These are phyloP conservation scores for Lobophora halterata DNA, from an alignment of 2,888 invertebrate species.

Conservation along the genomic window DNA sequence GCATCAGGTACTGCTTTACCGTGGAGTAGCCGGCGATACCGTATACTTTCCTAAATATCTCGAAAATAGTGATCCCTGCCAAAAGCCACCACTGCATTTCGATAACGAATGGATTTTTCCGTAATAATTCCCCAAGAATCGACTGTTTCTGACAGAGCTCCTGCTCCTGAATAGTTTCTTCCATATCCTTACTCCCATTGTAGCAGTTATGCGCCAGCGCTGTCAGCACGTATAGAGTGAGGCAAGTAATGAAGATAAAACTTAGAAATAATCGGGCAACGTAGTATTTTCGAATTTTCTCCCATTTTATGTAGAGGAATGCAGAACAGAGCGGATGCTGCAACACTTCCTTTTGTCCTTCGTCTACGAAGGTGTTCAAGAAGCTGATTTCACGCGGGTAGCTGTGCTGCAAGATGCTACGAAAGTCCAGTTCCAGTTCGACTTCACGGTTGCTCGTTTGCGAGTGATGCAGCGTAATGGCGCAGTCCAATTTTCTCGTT, in stretches of 20 bases:
- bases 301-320: conserved; percentile 94
- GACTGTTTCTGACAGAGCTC: conserved; percentile 90
- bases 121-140: conserved; percentile 86
- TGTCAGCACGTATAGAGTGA: conserved; percentile 91
- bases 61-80: conserved; percentile 88
- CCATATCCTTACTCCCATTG: conserved; percentile 89
- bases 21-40: conserved; percentile 91
- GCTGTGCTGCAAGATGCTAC: conserved; percentile 90
- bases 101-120: conserved; percentile 87
- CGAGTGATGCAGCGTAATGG: conserved; percentile 88
- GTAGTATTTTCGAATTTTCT: conserved; percentile 93
- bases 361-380: conserved; percentile 92
- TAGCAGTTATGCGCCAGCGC: conserved; percentile 92
- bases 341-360: conserved; percentile 92
- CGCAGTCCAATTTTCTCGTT: conserved; percentile 89
- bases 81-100: conserved; percentile 92
- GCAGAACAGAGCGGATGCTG: conserved; percentile 94
- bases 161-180: conserved; percentile 85
- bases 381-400: conserved; percentile 93
- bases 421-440: conserved; percentile 90
- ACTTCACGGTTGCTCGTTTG: conserved; percentile 90
- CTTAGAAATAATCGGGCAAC: conserved; percentile 89
- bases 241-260: conserved; percentile 88
- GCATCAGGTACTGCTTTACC: conserved; percentile 89
- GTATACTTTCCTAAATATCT: conserved; percentile 89